Percentiles rank a stretch among this genome's conserved stretches.
phyloP scores from a whole-genome alignment of 2,888 invertebrate genomes.

The Scaptomyza polygonia region DNA sequence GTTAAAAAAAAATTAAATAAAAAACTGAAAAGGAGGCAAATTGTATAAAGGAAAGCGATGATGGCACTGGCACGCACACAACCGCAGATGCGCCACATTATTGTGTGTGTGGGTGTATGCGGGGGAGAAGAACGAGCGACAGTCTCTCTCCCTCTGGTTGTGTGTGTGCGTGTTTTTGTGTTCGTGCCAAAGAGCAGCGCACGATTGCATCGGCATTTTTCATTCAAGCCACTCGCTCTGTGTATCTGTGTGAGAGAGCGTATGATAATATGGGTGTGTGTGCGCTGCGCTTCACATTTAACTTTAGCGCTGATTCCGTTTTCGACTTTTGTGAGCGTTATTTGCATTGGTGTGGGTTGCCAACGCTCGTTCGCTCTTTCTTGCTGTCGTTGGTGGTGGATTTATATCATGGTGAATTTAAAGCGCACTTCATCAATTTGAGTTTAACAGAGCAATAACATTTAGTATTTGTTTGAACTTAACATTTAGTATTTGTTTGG shows the following conservation, averaged over 20 bases:
- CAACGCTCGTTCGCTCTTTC: conserved; percentile 4
- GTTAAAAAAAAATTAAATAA: conserved; percentile 48
- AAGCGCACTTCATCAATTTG: conserved; percentile 37
- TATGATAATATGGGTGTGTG: conserved; percentile 20
- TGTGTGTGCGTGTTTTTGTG: conserved; percentile 4
- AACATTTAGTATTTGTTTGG: conserved; percentile 81
- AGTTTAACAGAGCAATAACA: conserved; percentile 61
- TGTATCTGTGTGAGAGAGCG: conserved; percentile 36
- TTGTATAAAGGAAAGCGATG: conserved; percentile 73
- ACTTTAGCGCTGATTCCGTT: conserved; percentile 74
- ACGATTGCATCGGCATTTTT: conserved; percentile 81
- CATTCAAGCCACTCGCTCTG: conserved; percentile 70
- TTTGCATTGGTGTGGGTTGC: conserved; percentile 42
- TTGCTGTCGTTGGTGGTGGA: conserved; percentile 38
- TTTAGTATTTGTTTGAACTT: conserved; percentile 81
- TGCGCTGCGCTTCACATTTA: conserved; percentile 62
- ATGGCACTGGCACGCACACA: conserved; percentile 64
- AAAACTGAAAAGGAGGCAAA: conserved; percentile 67
- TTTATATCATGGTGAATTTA: conserved; percentile 57
- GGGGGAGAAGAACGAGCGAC: conserved; percentile 15
- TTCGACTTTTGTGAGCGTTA: conserved; percentile 56
- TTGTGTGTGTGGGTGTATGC: conserved; percentile 35
- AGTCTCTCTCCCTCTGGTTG: conserved; percentile 7
- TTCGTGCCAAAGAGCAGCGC: conserved; percentile 44
- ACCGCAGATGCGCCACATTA: conserved; percentile 41